Evolutionary conservation across 2,797 vertebrate genomes (phyloP).

Genomic region (Phoebastria nigripes): DNA sequence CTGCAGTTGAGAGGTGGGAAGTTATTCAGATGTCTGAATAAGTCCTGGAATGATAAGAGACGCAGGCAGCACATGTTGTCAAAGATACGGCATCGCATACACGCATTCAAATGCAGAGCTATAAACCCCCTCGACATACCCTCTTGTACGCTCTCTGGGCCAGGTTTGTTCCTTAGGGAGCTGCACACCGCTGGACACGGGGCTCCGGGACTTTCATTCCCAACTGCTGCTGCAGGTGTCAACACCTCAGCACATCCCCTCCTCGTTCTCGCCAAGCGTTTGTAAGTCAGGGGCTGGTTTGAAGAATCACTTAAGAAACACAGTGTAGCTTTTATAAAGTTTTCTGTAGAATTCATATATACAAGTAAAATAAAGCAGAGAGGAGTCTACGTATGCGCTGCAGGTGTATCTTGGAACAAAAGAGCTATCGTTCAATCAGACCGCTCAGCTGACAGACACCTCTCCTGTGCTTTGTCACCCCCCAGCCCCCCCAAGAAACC

Average conservation of each 20-base stretch:
- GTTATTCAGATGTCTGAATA: neutral
- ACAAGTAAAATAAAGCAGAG: neutral
- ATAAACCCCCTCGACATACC: fast-evolving
- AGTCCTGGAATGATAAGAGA: neutral
- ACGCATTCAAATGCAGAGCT: fast-evolving
- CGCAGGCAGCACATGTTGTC: neutral
- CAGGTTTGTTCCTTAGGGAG: neutral
- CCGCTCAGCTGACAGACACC: neutral
- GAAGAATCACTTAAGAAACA: neutral
- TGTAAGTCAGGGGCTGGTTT: neutral
- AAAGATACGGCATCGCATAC: neutral
- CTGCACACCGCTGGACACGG: fast-evolving
- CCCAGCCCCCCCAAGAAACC: fast-evolving
- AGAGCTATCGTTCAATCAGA: neutral
- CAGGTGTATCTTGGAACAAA: neutral
- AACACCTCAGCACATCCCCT: neutral
- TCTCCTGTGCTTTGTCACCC: neutral
- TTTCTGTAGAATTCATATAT: neutral
- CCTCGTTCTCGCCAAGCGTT: neutral
- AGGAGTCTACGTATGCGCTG: fast-evolving
- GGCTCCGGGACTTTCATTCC: neutral
- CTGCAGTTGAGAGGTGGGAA: neutral
- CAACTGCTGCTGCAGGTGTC: neutral
- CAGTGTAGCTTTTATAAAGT: neutral
- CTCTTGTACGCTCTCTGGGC: neutral